phyloP scores from a whole-genome alignment of 2,797 vertebrate genomes.

The Tarsius wallacei region DNA sequence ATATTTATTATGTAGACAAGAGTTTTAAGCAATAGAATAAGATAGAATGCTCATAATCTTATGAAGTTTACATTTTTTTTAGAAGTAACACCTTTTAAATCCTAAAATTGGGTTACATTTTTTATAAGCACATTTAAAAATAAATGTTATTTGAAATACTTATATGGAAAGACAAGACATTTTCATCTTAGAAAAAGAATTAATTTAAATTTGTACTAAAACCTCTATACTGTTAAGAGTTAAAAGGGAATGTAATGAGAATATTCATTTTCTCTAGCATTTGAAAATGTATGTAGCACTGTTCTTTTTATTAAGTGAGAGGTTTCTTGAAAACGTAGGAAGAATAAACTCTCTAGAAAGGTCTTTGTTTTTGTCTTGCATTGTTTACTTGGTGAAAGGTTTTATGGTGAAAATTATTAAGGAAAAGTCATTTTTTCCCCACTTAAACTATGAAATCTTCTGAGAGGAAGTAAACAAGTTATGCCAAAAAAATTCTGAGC shows the following conservation, averaged over 20 bases:
- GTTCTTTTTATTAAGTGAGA: background rate
- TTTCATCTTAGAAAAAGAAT: background rate
- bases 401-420: background rate
- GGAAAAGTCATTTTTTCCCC: background rate
- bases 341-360: background rate
- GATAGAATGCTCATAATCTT: background rate
- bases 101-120: background rate
- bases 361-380: background rate
- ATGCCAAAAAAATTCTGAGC: background rate
- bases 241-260: background rate
- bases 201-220: conserved; percentile 21
- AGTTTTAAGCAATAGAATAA: background rate
- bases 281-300: background rate
- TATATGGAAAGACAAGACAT: background rate
- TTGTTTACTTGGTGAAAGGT: conserved; percentile 43
- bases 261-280: background rate
- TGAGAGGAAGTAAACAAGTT: conserved; percentile 4
- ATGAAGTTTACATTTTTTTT: background rate
- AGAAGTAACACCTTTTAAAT: too few relatives aligned
- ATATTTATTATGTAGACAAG: background rate
- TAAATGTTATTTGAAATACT: background rate
- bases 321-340: conserved; percentile 2
- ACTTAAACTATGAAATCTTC: background rate
- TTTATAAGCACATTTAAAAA: background rate
- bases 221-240: background rate